phyloP scores from a whole-genome alignment of 2,888 invertebrate species.

The Cepaea hortensis region DNA sequence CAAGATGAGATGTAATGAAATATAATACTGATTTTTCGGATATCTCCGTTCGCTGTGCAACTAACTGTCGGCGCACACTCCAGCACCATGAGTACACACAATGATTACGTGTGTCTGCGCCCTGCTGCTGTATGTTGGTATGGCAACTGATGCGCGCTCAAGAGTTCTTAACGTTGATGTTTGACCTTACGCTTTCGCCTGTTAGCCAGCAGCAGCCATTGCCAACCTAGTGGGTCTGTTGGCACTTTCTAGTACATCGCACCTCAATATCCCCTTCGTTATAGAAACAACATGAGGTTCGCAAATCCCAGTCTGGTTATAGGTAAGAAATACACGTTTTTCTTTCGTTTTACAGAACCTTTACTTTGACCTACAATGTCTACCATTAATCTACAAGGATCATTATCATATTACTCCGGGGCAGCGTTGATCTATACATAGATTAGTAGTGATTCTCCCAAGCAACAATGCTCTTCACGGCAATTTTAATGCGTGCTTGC shows the following conservation, averaged over 20 bases:
- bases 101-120: slow-evolving; percentile 20
- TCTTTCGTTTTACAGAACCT: background rate
- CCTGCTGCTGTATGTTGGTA: slow-evolving; percentile 18
- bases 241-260: background rate
- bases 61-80: background rate
- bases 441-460: no score
- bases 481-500: no score
- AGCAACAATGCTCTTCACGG: no score
- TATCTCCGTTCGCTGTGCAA: background rate
- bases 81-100: background rate
- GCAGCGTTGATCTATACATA: no score
- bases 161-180: background rate
- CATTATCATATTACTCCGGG: no score
- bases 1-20: no score
- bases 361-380: slow-evolving; percentile 17
- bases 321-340: background rate
- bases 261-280: background rate
- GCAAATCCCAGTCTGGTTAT: background rate
- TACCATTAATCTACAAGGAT: no score
- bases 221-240: background rate
- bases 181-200: slow-evolving; percentile 13
- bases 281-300: slow-evolving; percentile 23
- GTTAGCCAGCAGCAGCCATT: slow-evolving; percentile 4
- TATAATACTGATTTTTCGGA: background rate
- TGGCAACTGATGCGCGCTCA: slow-evolving; percentile 20